phyloP scores from a whole-genome alignment of 2,113 vertebrate species.

The Crocuta crocuta region DNA sequence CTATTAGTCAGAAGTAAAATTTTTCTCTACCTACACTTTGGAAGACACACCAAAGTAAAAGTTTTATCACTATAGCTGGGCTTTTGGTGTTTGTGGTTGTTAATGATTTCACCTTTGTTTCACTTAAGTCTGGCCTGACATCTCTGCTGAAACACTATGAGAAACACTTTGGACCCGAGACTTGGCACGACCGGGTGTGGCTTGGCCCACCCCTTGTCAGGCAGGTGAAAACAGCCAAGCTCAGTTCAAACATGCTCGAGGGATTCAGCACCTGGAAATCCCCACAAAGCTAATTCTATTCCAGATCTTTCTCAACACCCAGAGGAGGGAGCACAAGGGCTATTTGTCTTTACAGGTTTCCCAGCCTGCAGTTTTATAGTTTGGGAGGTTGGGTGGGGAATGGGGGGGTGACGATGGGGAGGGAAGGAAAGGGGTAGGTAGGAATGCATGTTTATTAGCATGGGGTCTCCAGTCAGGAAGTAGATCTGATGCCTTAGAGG shows the following conservation, averaged over 20 bases:
- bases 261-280: conserved; percentile 64
- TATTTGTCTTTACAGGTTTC: not conserved
- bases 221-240: conserved; percentile 40
- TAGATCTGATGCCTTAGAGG: not conserved
- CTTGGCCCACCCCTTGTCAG: not conserved
- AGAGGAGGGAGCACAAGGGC: conserved; percentile 46
- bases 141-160: conserved; percentile 26
- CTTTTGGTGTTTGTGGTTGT: not conserved
- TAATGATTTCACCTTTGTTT: not conserved
- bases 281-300: conserved; percentile 56
- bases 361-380: not conserved
- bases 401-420: not conserved
- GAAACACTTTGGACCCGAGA: conserved; percentile 40
- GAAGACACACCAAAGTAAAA: not conserved
- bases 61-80: not conserved
- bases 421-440: not conserved
- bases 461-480: not conserved
- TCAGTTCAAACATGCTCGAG: conserved; percentile 35
- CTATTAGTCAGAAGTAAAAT: not conserved
- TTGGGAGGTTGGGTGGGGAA: not conserved
- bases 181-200: conserved; percentile 2
- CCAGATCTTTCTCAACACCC: conserved; percentile 73
- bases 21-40: not conserved
- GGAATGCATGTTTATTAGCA: not conserved
- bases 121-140: not conserved